Evolutionary conservation across 2,113 vertebrate genomes (phyloP).

Genomic region (Catharus bicknelli): DNA sequence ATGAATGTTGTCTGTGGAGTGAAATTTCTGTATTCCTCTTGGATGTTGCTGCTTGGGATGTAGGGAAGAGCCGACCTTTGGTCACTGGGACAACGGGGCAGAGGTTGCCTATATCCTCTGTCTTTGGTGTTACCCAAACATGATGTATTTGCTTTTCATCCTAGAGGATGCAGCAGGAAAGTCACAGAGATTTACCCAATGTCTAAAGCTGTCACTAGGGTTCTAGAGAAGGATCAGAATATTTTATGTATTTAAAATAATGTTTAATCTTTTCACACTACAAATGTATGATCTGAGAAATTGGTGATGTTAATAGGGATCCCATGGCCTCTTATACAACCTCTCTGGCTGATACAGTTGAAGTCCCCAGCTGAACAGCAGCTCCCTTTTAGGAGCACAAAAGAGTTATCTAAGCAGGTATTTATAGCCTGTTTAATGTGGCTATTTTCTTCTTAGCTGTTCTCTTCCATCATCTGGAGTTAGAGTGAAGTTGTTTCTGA

Average conservation of each 20-base stretch:
- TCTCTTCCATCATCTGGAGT: not conserved
- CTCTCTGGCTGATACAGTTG: not conserved
- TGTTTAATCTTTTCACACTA: not conserved
- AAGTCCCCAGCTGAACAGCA: not conserved
- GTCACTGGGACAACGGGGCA: not conserved
- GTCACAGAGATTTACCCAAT: not conserved
- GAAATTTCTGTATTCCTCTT: not conserved
- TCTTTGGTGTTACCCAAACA: not conserved
- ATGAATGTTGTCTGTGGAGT: not conserved
- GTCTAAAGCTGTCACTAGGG: not conserved
- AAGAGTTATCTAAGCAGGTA: not conserved
- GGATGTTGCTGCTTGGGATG: not conserved
- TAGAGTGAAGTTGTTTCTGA: not conserved
- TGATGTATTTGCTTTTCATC: not conserved
- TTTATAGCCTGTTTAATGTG: not conserved
- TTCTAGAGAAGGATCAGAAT: not conserved
- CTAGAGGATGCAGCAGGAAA: not conserved
- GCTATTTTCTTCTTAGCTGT: not conserved
- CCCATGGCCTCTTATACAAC: not conserved
- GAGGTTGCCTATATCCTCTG: not conserved
- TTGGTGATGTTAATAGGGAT: not conserved
- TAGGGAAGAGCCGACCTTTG: not conserved
- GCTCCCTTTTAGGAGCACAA: not conserved
- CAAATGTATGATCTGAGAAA: not conserved
- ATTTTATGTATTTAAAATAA: not conserved